Evolutionary conservation across 2,113 vertebrate species (phyloP).

Genomic region (Puffinus mauretanicus): DNA sequence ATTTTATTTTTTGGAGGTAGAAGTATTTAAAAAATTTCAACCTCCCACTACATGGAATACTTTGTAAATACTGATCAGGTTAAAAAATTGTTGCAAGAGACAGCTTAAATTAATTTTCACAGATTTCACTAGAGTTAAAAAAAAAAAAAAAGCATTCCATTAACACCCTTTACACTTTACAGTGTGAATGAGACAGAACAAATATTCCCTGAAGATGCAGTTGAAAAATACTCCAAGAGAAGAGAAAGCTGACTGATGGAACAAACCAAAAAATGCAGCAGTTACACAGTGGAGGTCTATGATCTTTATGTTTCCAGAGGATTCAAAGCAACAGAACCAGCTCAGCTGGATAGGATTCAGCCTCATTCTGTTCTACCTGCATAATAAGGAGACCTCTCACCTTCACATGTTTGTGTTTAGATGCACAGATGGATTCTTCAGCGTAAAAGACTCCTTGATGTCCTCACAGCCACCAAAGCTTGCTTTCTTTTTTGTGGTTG

Average conservation of each 20-base stretch:
- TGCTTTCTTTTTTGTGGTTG: not conserved
- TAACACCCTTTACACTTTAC: not conserved
- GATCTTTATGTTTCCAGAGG: not conserved
- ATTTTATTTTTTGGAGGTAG: not conserved
- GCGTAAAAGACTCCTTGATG: not conserved
- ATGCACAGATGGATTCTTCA: not conserved
- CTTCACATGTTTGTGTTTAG: not conserved
- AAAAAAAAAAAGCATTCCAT: not conserved
- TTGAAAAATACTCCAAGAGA: not conserved
- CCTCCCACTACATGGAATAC: not conserved
- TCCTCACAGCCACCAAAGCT: not conserved
- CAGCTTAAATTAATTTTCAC: not conserved
- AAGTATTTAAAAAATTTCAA: not conserved
- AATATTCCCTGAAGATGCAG: not conserved
- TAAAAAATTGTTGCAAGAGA: not conserved
- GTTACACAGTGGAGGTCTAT: not conserved
- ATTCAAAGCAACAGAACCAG: not conserved
- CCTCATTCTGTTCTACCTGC: not conserved
- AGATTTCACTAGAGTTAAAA: not conserved
- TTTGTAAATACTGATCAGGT: not conserved
- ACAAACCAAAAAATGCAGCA: not conserved
- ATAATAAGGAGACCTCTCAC: slow-evolving; percentile 7
- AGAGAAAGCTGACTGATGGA: not conserved
- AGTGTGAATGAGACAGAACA: not conserved
- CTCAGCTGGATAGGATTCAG: not conserved